Evolutionary conservation across 2,888 invertebrate species (phyloP), one percentile per base, ranked within the genome.

Genomic region (Leptinotarsa rubiginosa): DNA sequence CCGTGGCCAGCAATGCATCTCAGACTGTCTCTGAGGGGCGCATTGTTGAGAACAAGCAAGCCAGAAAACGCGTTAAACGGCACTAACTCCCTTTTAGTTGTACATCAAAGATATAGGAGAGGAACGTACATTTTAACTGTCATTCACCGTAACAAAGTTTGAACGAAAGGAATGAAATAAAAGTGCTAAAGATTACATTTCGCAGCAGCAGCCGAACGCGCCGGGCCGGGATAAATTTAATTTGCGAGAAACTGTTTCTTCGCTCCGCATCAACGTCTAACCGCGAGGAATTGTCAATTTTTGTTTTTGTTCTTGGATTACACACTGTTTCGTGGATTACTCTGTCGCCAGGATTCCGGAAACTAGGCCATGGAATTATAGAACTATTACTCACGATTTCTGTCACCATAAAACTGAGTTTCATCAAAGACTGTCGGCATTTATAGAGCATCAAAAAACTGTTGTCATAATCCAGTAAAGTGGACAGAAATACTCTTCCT

Each of bases 21-120:
- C 31, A 16, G 31, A 62, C 4, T 62, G 16, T 25, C 62, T 10
- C 31, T 41, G 7, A 81, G 82, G 81, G 80, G 76, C 78, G 79
- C 79, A 82, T 83, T 83, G 83, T 83, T 79, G 73, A 75, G 77
- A 79, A 77, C 80, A 82, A 82, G 77, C 76, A 79, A 78, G 76
- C 80, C 83, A 22, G 0, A 13, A 56, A 56, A 56, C 56, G 22
- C 22, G 16, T 22, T 56, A 22, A 56, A 56, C 56, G 22, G 25
- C 56, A 15, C 22, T 15, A 25, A 56, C 56, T 22, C 20, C 13
- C 56, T 56, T 20, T 15, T 15, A 56, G 56, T 56, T 56, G 22
- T 22, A 62, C 41, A 41, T 62, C 62, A 62, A 62, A 62, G 62
- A 62, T 18, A n/a, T 7, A 16, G n/a, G 25, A 62, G n/a, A 62